Conservation (phyloP, 1,140 invertebrate species). For the Neomicropteryx cornuta region DNA sequence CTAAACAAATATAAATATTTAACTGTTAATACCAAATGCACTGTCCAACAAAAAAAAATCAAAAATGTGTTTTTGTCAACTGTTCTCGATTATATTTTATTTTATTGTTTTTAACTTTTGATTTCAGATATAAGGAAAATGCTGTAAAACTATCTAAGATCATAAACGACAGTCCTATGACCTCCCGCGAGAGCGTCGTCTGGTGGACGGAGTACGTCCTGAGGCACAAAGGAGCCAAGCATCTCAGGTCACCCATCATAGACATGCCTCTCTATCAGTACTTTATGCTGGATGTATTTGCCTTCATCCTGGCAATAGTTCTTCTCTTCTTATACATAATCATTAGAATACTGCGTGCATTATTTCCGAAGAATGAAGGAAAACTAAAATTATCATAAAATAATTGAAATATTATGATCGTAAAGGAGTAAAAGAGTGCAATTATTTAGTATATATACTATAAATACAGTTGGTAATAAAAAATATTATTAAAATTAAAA, state of each 20-base stretch:
- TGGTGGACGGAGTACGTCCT: slow-evolving; percentile 51
- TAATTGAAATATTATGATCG: no score
- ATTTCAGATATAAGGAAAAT: slow-evolving; percentile 35
- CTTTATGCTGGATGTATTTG: slow-evolving; percentile 23
- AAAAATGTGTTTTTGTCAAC: background rate
- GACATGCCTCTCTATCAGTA: slow-evolving; percentile 21
- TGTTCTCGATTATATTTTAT: background rate
- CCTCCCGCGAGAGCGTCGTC: slow-evolving; percentile 42
- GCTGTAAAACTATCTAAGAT: slow-evolving; percentile 33
- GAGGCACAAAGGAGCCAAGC: slow-evolving; percentile 36
- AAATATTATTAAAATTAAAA: no score
- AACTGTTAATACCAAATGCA: no score
- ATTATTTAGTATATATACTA: no score
- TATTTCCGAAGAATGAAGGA: no score
- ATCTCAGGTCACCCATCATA: slow-evolving; percentile 30
- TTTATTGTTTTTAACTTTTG: background rate
- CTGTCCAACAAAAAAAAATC: background rate
- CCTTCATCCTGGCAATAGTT: slow-evolving; percentile 14
- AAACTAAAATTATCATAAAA: no score
- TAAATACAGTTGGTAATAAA: no score
- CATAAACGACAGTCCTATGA: slow-evolving; percentile 37
- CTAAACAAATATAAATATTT: no score
- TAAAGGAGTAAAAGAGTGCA: no score
- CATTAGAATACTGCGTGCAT: no score
- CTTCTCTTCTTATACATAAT: slow-evolving; percentile 14